Base-by-base conservation (phyloP, 2,888 invertebrate species). In the Minunthozetes semirufus region DNA sequence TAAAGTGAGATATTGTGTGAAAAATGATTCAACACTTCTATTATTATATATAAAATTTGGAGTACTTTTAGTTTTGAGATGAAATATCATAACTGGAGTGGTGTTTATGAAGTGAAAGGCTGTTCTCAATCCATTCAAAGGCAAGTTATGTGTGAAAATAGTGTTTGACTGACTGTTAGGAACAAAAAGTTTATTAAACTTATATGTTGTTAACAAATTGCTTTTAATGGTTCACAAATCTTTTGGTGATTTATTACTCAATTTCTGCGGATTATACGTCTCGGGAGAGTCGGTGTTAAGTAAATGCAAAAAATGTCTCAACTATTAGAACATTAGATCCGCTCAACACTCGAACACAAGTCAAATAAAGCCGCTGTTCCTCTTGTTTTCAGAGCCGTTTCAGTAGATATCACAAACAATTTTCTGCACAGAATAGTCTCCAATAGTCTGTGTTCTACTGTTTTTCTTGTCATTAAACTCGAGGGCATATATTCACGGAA, bases 191-290 rank as follows among this genome's bases (percentile, higher is more conserved):
- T 42, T 68, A 68, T 68, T 63, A 63, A 68, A 42, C 46, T 68
- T 38, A 63, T 63, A 29, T 9, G 29, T 38, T 38, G 38, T 63
- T 38, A 63, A 63, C 63, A 63, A 63, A 63, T 63, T 27, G 33
- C 38, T 63, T 38, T 29, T 63, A 33, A 63, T 33, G 38, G 17
- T 5, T 25, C 61, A 61, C 33, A 63, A 63, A 63, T 63, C 33
- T 63, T 63, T 63, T 33, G 22, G 27, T 27, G 61, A 61, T 61
- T 61, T 61, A 61, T 61, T 61, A 61, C 61, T 61, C 61, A 61
- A 61, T 61, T 29, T 61, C 50, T 61, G 5, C 15, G 38, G 63
- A 63, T 63, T 63, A 63, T 15, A 17, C 3, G 11, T 63, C 38
- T 63, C 33, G 17, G 6, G 63, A 63, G 63, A 27, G 27, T 59